These are phyloP conservation scores for Umimayanthus chanpuru DNA, from an alignment of 92 coral and sea anemone species.

Conservation along the genomic window DNA sequence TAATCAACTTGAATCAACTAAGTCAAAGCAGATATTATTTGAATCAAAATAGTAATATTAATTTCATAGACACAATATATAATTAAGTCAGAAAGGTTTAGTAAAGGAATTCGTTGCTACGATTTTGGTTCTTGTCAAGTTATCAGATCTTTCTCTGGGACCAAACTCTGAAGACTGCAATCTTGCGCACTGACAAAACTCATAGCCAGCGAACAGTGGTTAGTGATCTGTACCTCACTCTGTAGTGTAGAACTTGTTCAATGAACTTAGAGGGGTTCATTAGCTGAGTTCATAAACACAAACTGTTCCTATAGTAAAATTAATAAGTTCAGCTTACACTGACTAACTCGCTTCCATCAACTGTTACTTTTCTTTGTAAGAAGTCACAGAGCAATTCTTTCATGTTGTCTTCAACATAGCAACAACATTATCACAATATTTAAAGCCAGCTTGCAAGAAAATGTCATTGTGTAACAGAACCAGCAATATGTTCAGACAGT, in stretches of 20 bases:
- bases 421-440: not conserved
- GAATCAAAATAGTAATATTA: too few relatives aligned
- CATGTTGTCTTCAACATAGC: constrained; percentile 34
- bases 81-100: too few relatives aligned
- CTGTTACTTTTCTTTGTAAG: constrained; percentile 44
- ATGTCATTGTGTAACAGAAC: not conserved
- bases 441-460: not conserved
- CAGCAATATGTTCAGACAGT: not conserved
- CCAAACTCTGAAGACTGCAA: not conserved
- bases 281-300: not conserved
- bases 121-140: too few relatives aligned
- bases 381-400: constrained; percentile 65
- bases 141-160: too few relatives aligned
- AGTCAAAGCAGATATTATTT: too few relatives aligned
- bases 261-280: not conserved
- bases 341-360: constrained; percentile 54
- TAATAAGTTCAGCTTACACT: constrained; percentile 50
- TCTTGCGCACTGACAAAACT: not conserved
- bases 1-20: too few relatives aligned
- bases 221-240: not conserved
- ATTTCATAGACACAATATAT: too few relatives aligned
- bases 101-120: not conserved
- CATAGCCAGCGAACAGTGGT: not conserved
- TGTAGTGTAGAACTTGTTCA: not conserved
- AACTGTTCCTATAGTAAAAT: not conserved